phyloP scores from a whole-genome alignment of 2,888 invertebrate genomes.

The Gymnocheta viridis region DNA sequence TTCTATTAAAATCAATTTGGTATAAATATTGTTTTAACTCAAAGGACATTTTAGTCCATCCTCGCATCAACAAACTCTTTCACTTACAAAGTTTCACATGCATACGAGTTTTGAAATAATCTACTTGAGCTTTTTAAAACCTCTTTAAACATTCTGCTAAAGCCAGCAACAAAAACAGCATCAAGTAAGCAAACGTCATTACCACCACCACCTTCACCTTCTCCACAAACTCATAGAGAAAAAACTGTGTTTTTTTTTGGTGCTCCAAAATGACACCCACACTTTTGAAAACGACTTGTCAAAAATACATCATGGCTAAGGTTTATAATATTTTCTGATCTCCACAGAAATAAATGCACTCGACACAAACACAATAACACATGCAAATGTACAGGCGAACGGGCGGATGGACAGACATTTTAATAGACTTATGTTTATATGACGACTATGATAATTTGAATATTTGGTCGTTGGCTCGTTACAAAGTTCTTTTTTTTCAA shows the following conservation, averaged over 20 bases:
- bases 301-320: conserved; percentile 67
- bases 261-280: conserved; percentile 70
- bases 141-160: conserved; percentile 13
- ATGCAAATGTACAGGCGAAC: neutral
- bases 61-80: neutral
- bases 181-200: neutral
- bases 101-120: conserved; percentile 21
- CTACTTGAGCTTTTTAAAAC: conserved; percentile 15
- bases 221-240: neutral
- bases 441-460: conserved; percentile 56
- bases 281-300: conserved; percentile 66
- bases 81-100: conserved; percentile 11
- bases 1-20: neutral
- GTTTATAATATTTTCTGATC: conserved; percentile 58
- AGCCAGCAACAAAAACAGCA: neutral
- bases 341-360: conserved; percentile 12
- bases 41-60: neutral
- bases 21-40: neutral
- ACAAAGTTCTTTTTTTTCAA: neutral
- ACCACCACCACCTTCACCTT: neutral
- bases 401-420: conserved; percentile 14
- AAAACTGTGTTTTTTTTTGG: neutral
- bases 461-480: conserved; percentile 42
- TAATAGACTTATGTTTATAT: conserved; percentile 38
- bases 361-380: neutral